Evolutionary conservation across 2,797 vertebrate genomes (phyloP).

Genomic region (Anguilla obscura): DNA sequence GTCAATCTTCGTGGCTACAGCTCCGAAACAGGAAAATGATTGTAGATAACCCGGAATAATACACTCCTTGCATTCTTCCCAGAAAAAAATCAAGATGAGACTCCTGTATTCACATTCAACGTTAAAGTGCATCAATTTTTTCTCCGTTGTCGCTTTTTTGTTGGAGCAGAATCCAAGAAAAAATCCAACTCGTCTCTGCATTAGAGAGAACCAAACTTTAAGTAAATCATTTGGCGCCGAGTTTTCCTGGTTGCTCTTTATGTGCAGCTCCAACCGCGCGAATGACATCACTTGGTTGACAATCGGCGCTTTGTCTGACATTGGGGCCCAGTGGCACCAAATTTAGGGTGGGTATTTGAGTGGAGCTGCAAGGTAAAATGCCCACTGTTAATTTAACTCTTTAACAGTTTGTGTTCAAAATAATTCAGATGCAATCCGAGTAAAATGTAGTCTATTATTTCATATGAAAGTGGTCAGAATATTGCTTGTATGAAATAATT

Average conservation of each 20-base stretch:
- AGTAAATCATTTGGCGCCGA: neutral
- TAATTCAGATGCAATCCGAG: neutral
- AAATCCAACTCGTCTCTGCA: neutral
- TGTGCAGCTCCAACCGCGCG: neutral
- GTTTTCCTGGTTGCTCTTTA: neutral
- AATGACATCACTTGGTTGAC: conserved; percentile 19
- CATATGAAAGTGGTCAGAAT: no score
- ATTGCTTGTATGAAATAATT: no score
- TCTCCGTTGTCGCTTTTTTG: neutral
- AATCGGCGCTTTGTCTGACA: conserved; percentile 17
- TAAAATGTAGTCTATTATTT: neutral
- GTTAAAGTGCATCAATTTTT: neutral
- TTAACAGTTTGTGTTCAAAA: neutral
- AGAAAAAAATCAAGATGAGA: neutral
- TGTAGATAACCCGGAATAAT: conserved; percentile 15
- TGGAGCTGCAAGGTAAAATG: neutral
- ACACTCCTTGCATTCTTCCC: conserved; percentile 3
- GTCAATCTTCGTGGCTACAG: neutral
- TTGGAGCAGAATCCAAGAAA: neutral
- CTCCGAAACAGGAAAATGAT: conserved; percentile 8
- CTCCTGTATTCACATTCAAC: neutral
- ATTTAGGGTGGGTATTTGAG: neutral
- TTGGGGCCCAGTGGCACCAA: conserved; percentile 13
- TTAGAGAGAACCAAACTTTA: neutral
- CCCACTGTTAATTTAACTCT: neutral